phyloP scores from a whole-genome alignment of 2,113 vertebrate species.

The Pyrgilauda ruficollis region DNA sequence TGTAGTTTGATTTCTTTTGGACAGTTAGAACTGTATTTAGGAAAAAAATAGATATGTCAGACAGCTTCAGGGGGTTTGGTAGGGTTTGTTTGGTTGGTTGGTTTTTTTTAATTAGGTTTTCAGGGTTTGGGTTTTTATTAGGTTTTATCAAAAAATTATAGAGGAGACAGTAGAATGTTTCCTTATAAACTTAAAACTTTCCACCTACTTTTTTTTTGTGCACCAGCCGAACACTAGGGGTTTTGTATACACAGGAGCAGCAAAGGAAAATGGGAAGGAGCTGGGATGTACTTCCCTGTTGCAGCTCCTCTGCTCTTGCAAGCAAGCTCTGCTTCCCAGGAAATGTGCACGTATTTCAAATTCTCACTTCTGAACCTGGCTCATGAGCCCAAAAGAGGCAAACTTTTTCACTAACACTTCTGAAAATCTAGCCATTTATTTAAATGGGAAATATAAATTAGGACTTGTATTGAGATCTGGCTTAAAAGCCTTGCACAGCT shows the following conservation, averaged over 20 bases:
- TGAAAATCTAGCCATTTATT: constrained; percentile 26
- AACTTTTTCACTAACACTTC: not conserved
- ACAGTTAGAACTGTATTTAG: not conserved
- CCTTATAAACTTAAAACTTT: not conserved
- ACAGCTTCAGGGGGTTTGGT: not conserved
- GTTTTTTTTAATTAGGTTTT: not conserved
- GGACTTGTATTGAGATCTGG: not conserved
- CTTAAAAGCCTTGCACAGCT: not conserved
- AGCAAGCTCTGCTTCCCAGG: not conserved
- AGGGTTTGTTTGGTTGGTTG: not conserved
- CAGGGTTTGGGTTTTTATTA: not conserved
- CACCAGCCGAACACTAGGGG: fast-evolving
- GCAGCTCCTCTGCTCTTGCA: not conserved
- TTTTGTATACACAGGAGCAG: not conserved
- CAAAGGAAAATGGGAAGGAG: not conserved
- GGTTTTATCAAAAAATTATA: not conserved
- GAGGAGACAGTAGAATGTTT: not conserved
- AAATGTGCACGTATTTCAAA: fast-evolving
- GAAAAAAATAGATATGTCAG: not conserved
- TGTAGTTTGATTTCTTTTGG: not conserved
- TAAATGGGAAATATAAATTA: constrained; percentile 41
- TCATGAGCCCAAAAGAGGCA: not conserved
- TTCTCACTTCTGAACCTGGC: not conserved
- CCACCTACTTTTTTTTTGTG: not conserved
- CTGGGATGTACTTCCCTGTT: not conserved